A percentile compares a stretch with the other conserved stretches of the same genome.
These are phyloP conservation scores for Phyllopteryx taeniolatus DNA, from an alignment of 2,113 vertebrate species.

Conservation along the genomic window DNA sequence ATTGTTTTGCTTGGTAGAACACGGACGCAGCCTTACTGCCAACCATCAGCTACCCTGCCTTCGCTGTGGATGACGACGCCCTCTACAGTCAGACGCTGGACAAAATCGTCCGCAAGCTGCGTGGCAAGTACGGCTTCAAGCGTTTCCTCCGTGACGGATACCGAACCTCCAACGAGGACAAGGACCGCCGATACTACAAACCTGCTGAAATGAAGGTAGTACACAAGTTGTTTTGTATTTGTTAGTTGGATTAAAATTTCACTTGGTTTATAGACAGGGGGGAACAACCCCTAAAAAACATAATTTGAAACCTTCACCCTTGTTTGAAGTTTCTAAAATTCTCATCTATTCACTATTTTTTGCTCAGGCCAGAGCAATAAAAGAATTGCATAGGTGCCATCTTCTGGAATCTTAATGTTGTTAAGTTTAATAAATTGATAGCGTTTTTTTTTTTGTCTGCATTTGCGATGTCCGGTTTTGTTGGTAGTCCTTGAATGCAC, in stretches of 20 bases:
- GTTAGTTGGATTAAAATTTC: background rate
- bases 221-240: background rate
- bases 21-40: conserved; percentile 92
- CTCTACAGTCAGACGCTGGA: conserved; percentile 90
- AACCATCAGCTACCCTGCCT: conserved; percentile 94
- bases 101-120: conserved; percentile 90
- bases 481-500: no score
- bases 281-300: no score
- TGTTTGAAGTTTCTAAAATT: background rate
- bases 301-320: background rate
- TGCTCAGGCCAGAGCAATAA: no score
- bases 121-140: conserved; percentile 92
- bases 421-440: no score
- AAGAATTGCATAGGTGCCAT: no score
- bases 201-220: conserved; percentile 98
- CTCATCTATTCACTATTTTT: no score
- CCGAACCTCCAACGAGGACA: conserved; percentile 88
- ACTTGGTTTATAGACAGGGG: background rate
- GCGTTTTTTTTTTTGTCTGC: no score
- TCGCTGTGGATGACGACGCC: conserved; percentile 92
- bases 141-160: conserved; percentile 93
- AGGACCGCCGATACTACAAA: conserved; percentile 85
- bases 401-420: no score
- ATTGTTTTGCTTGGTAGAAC: conserved; percentile 72
- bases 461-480: no score